Percentiles rank a stretch among this genome's conserved stretches.
These are phyloP conservation scores for Andrena marginata DNA, from an alignment of 2,888 invertebrate species.

Conservation along the genomic window DNA sequence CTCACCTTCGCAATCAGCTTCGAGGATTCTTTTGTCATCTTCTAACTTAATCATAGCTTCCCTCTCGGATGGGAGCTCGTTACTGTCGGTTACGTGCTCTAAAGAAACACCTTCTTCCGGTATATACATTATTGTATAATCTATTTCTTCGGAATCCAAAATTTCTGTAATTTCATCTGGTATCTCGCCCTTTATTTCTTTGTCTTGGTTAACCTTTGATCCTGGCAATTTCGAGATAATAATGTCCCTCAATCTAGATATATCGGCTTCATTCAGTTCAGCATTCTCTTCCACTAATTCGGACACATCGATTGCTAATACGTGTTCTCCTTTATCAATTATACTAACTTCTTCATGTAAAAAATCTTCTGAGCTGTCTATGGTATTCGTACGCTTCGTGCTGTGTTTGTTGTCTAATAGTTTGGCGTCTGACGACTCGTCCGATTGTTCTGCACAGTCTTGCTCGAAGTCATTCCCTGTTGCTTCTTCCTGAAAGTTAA, in stretches of 20 bases:
- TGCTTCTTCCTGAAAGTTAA: slow-evolving; percentile 52
- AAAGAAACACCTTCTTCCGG: slow-evolving; percentile 56
- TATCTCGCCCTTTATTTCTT: slow-evolving; percentile 59
- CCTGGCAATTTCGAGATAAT: slow-evolving; percentile 50
- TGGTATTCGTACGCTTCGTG: neutral
- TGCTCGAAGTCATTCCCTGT: slow-evolving; percentile 26
- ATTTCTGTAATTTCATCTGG: slow-evolving; percentile 65
- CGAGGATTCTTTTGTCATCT: slow-evolving; percentile 5
- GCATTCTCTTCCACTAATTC: slow-evolving; percentile 40
- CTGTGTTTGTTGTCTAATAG: slow-evolving; percentile 3
- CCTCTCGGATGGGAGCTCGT: slow-evolving; percentile 13
- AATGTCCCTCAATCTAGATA: slow-evolving; percentile 38
- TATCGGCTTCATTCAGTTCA: slow-evolving; percentile 29
- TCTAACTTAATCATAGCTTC: slow-evolving; percentile 26
- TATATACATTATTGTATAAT: slow-evolving; percentile 76
- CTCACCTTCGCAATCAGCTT: slow-evolving; percentile 1
- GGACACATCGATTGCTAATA: slow-evolving; percentile 48
- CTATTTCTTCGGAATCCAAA: slow-evolving; percentile 59
- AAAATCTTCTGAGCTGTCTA: slow-evolving; percentile 22
- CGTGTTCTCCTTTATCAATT: slow-evolving; percentile 20
- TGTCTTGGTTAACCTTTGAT: slow-evolving; percentile 11
- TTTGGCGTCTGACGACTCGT: slow-evolving; percentile 27
- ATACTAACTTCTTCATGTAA: slow-evolving; percentile 17
- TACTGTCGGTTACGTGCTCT: slow-evolving; percentile 27
- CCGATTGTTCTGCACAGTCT: slow-evolving; percentile 4